phyloP scores from a whole-genome alignment of 2,797 vertebrate genomes.

The Urocyon cinereoargenteus region DNA sequence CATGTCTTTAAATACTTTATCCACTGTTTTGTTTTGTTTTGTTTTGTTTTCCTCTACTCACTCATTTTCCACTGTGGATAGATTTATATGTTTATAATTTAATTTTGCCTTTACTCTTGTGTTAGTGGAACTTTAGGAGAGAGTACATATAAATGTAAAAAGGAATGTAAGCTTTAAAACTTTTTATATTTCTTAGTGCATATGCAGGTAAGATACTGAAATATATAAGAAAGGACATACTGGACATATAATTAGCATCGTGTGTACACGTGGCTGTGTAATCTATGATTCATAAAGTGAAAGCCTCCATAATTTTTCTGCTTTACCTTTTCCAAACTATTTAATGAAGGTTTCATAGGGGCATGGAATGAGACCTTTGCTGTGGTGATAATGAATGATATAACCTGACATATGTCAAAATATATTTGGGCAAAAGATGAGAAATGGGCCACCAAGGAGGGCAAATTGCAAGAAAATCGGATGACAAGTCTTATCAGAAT shows the following conservation, averaged over 20 bases:
- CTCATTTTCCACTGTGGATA: neutral
- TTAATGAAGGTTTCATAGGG: neutral
- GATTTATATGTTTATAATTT: constrained; percentile 5
- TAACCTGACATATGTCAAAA: constrained; percentile 42
- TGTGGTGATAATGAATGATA: constrained; percentile 33
- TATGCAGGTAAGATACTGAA: neutral
- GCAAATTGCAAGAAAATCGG: neutral
- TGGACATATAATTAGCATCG: neutral
- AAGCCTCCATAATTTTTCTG: neutral
- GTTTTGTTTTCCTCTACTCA: neutral
- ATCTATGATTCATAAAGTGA: neutral
- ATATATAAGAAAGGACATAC: neutral
- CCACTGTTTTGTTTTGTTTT: neutral
- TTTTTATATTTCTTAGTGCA: neutral
- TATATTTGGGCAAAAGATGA: constrained; percentile 35
- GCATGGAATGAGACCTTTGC: neutral
- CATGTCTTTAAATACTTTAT: neutral
- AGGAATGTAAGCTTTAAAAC: neutral
- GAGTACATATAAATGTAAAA: neutral
- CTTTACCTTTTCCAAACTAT: neutral
- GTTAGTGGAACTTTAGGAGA: constrained; percentile 8
- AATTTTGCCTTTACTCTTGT: neutral
- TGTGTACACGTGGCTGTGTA: neutral
- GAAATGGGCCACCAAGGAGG: neutral
- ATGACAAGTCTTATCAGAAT: neutral